Evolutionary conservation across 2,888 invertebrate species (phyloP).

Genomic region (Hermaeophaga mercurialis): DNA sequence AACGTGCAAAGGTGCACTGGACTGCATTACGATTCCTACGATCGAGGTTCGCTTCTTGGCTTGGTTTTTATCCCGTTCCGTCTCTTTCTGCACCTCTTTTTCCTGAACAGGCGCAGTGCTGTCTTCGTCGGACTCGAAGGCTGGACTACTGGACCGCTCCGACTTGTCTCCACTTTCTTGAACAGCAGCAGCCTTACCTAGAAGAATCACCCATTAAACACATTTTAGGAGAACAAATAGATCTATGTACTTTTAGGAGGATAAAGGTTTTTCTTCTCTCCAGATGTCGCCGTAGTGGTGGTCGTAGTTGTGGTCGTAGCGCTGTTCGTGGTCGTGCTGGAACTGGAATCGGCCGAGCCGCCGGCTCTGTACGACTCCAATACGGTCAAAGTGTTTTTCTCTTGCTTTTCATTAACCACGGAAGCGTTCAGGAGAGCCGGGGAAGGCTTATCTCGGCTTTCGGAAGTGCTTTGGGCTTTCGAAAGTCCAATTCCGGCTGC

Average conservation of each 20-base stretch:
- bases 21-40: slow-evolving; percentile 72
- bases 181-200: slow-evolving; percentile 2
- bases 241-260: slow-evolving; percentile 19
- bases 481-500: slow-evolving; percentile 86
- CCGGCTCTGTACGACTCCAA: slow-evolving; percentile 47
- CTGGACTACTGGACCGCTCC: slow-evolving; percentile 88
- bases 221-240: not conserved
- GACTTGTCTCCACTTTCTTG: slow-evolving; percentile 62
- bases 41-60: slow-evolving; percentile 68
- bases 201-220: too few relatives aligned
- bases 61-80: slow-evolving; percentile 43
- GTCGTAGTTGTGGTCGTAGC: slow-evolving; percentile 65
- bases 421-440: slow-evolving; percentile 40
- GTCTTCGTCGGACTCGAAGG: slow-evolving; percentile 95
- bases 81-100: slow-evolving; percentile 20
- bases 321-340: slow-evolving; percentile 64
- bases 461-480: slow-evolving; percentile 71
- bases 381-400: slow-evolving; percentile 41
- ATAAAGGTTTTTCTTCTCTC: slow-evolving; percentile 53
- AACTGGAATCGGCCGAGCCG: slow-evolving; percentile 64
- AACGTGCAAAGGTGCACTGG: slow-evolving; percentile 61
- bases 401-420: slow-evolving; percentile 29
- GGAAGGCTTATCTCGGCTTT: slow-evolving; percentile 72
- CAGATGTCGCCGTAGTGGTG: slow-evolving; percentile 46
- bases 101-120: slow-evolving; percentile 58